phyloP scores from a whole-genome alignment of 2,113 vertebrate species.

The Oncorhynchus kisutch region DNA sequence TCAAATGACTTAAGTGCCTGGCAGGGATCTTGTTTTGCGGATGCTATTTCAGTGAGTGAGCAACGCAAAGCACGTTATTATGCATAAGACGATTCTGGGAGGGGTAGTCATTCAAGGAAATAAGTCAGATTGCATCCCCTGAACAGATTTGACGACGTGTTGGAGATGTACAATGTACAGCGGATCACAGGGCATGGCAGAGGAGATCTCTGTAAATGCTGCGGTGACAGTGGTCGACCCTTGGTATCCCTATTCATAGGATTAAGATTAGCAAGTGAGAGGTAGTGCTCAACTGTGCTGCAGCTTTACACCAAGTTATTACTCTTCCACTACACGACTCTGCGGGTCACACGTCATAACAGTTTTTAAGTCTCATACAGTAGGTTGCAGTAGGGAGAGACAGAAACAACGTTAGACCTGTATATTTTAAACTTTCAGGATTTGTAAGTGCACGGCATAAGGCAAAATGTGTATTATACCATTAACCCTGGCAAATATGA shows the following conservation, averaged over 20 bases:
- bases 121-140: constrained; percentile 61
- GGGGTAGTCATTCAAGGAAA: constrained; percentile 62
- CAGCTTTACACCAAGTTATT: constrained; percentile 40
- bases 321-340: constrained; percentile 24
- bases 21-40: constrained; percentile 56
- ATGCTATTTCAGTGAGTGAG: constrained; percentile 66
- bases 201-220: constrained; percentile 55
- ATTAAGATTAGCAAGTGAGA: constrained; percentile 56
- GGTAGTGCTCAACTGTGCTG: constrained; percentile 32
- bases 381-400: too few relatives aligned
- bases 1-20: constrained; percentile 53
- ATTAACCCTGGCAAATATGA: too few relatives aligned
- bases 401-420: too few relatives aligned
- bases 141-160: constrained; percentile 58
- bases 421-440: too few relatives aligned
- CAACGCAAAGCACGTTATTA: constrained; percentile 69
- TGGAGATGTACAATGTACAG: constrained; percentile 56
- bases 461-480: too few relatives aligned
- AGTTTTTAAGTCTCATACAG: too few relatives aligned
- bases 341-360: not conserved
- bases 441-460: too few relatives aligned
- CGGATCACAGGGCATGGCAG: constrained; percentile 54
- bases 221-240: constrained; percentile 51
- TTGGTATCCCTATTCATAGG: constrained; percentile 58
- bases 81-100: constrained; percentile 64